A percentile compares a stretch with the other conserved stretches of the same genome.
Evolutionary conservation across 2,113 vertebrate genomes (phyloP).

Genomic region (Sorex fumeus): DNA sequence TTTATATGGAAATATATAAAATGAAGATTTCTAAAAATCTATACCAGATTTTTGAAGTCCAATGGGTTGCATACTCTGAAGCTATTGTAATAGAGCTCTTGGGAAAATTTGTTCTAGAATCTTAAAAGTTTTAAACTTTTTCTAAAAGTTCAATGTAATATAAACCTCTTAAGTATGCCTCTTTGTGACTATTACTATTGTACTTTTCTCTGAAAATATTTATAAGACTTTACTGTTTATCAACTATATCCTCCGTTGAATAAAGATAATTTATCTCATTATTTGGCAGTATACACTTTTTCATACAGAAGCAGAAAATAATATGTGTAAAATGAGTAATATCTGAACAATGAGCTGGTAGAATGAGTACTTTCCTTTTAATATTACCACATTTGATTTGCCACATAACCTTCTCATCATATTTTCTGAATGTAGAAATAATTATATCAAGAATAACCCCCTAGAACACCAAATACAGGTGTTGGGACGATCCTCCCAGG

Average conservation of each 20-base stretch:
- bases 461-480: too few relatives aligned
- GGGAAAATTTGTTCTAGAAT: too few relatives aligned
- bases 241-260: background rate
- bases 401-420: too few relatives aligned
- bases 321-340: too few relatives aligned
- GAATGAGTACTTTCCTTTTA: background rate
- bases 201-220: background rate
- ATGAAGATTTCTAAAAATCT: background rate
- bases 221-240: background rate
- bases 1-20: background rate
- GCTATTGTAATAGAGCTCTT: background rate
- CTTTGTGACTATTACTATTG: background rate
- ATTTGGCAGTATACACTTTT: background rate
- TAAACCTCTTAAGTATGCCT: background rate
- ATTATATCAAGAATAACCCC: too few relatives aligned
- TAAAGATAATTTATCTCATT: background rate
- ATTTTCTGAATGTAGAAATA: too few relatives aligned
- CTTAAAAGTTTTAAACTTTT: background rate
- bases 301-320: background rate
- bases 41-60: background rate
- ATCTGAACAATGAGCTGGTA: too few relatives aligned
- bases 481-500: too few relatives aligned
- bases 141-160: background rate
- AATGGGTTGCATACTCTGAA: background rate
- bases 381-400: background rate